Evolutionary conservation across 2,888 invertebrate species (phyloP).

Genomic region (Leucania comma): DNA sequence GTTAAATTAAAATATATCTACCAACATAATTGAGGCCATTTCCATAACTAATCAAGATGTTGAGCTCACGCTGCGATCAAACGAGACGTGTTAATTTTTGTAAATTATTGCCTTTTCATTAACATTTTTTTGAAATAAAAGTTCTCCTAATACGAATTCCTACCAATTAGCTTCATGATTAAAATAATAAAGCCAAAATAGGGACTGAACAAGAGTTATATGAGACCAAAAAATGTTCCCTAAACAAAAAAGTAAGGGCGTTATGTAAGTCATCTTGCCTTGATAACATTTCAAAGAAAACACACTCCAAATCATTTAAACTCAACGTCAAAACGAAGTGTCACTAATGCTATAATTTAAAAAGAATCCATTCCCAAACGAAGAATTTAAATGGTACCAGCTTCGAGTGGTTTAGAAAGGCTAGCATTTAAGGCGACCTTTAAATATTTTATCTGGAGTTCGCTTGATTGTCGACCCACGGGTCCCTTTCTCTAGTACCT

Average conservation of each 20-base stretch:
- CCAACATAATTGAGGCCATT: slow-evolving; percentile 47
- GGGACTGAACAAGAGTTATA: not conserved
- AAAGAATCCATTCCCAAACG: slow-evolving; percentile 70
- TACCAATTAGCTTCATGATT: slow-evolving; percentile 34
- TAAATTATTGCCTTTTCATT: slow-evolving; percentile 48
- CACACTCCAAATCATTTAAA: slow-evolving; percentile 18
- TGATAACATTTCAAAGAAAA: slow-evolving; percentile 11
- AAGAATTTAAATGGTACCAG: slow-evolving; percentile 83
- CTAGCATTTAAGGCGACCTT: slow-evolving; percentile 83
- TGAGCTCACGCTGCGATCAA: slow-evolving; percentile 62
- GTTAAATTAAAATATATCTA: slow-evolving; percentile 49
- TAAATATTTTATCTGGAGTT: slow-evolving; percentile 89
- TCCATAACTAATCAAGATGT: slow-evolving; percentile 64
- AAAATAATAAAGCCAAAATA: slow-evolving; percentile 11
- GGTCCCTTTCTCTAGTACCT: slow-evolving; percentile 81
- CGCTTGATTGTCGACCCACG: slow-evolving; percentile 87
- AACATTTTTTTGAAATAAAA: slow-evolving; percentile 43
- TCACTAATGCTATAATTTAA: slow-evolving; percentile 62
- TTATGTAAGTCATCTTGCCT: slow-evolving; percentile 20
- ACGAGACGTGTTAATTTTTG: slow-evolving; percentile 58
- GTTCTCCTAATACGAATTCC: slow-evolving; percentile 11
- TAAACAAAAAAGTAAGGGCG: not conserved
- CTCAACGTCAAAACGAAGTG: slow-evolving; percentile 49
- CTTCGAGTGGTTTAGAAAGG: slow-evolving; percentile 76
- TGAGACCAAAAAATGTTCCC: not conserved